phyloP scores from a whole-genome alignment of 2,797 vertebrate genomes.

The Melanogrammus aeglefinus region DNA sequence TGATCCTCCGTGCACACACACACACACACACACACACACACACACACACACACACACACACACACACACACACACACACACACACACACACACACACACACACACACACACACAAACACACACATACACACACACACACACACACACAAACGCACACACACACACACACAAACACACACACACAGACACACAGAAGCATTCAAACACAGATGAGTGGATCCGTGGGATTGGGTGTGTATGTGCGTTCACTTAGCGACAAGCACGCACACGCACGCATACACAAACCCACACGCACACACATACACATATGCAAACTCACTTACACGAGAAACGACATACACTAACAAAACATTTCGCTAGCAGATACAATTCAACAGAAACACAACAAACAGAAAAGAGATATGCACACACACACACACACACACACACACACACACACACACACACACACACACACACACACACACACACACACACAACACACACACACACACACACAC shows the following conservation, averaged over 20 bases:
- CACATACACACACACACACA: not conserved
- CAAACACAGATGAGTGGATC: not conserved
- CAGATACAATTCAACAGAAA: too few relatives aligned
- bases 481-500: not conserved
- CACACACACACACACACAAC: not conserved
- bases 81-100: not conserved
- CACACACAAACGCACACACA: not conserved
- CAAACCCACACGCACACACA: not conserved
- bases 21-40: slow-evolving; percentile 22
- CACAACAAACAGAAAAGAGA: not conserved
- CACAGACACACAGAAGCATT: not conserved
- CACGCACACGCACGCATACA: not conserved
- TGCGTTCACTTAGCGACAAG: not conserved
- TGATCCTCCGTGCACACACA: slow-evolving; percentile 34
- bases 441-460: not conserved
- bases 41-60: slow-evolving; percentile 3
- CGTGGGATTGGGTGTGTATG: not conserved
- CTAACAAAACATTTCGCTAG: not conserved
- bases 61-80: not conserved
- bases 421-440: not conserved
- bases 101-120: not conserved
- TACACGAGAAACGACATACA: not conserved
- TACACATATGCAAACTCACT: slow-evolving; percentile 8
- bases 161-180: not conserved
- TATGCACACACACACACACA: not conserved